Percentiles rank a stretch among this genome's conserved stretches.
These are phyloP conservation scores for Lutjanus campechanus DNA, from an alignment of 2,797 vertebrate species.

Conservation along the genomic window DNA sequence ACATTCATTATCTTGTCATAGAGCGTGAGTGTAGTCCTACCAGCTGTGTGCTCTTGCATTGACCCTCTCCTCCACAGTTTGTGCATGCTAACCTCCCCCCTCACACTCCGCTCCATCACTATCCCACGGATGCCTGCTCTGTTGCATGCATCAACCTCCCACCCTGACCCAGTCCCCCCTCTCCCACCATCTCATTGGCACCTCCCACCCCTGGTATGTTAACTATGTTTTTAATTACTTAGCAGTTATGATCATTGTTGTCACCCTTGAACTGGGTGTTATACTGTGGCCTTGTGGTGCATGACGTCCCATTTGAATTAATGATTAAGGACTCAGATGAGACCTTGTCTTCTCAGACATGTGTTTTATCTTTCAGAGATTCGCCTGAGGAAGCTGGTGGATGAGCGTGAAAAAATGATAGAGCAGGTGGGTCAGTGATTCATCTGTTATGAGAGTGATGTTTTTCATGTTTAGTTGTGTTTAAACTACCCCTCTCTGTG, in stretches of 20 bases:
- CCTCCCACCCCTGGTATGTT: slow-evolving; percentile 89
- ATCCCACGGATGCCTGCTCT: slow-evolving; percentile 86
- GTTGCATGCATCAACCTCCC: slow-evolving; percentile 90
- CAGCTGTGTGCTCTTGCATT: slow-evolving; percentile 45
- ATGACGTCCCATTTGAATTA: neutral
- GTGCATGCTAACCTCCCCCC: slow-evolving; percentile 89
- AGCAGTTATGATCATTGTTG: slow-evolving; percentile 1
- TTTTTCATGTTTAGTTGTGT: neutral
- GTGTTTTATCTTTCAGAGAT: slow-evolving; percentile 87
- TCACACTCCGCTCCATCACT: slow-evolving; percentile 85
- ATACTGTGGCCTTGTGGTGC: neutral
- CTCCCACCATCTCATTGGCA: slow-evolving; percentile 84
- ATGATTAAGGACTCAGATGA: neutral
- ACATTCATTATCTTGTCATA: neutral
- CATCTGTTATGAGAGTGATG: neutral
- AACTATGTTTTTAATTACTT: slow-evolving; percentile 41
- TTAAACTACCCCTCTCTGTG: neutral
- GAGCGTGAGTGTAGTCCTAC: slow-evolving; percentile 7
- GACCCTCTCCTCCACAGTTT: slow-evolving; percentile 83
- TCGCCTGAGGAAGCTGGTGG: slow-evolving; percentile 92
- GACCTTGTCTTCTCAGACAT: neutral
- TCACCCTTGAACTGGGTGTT: neutral
- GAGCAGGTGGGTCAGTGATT: slow-evolving; percentile 88
- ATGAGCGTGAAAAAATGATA: slow-evolving; percentile 93
- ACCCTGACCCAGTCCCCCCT: slow-evolving; percentile 80